A percentile compares a stretch with the other conserved stretches of the same genome.
Conservation (phyloP, 2,888 invertebrate genomes). For the Acanthosepion pharaonis region DNA sequence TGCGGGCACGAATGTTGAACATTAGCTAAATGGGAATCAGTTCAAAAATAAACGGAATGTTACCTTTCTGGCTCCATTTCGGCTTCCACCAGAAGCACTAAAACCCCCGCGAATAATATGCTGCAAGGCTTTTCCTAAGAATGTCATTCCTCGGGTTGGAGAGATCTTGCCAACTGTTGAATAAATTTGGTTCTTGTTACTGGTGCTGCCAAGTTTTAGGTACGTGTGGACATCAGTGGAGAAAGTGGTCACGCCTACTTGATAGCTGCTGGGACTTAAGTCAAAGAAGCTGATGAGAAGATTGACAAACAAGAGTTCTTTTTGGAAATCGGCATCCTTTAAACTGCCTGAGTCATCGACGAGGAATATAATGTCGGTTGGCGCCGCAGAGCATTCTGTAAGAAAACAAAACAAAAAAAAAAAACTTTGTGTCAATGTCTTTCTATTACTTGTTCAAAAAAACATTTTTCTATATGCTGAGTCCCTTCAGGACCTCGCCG, state of each 20-base stretch:
- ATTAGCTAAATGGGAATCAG: too few species aligned
- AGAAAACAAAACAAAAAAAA: not conserved
- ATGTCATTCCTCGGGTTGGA: not conserved
- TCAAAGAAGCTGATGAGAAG: not conserved
- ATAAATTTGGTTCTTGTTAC: not conserved
- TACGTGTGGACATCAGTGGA: not conserved
- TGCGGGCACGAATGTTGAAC: too few species aligned
- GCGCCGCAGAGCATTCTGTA: not conserved
- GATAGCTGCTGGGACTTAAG: not conserved
- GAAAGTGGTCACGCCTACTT: constrained; percentile 36
- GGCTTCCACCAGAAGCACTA: not conserved
- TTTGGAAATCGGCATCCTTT: not conserved
- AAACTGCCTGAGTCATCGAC: not conserved
- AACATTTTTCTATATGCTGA: too few species aligned
- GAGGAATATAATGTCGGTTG: not conserved
- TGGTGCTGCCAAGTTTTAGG: not conserved
- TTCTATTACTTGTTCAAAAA: too few species aligned
- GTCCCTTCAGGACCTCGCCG: too few species aligned
- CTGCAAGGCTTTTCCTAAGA: not conserved
- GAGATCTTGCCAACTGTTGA: not conserved
- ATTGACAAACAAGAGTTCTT: not conserved
- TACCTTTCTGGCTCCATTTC: not conserved
- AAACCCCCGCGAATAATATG: not conserved
- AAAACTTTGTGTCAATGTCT: too few species aligned
- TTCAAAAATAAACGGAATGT: not conserved